Evolutionary conservation across 2,797 vertebrate species (phyloP).

Genomic region (Scolopax bukidnonensis): DNA sequence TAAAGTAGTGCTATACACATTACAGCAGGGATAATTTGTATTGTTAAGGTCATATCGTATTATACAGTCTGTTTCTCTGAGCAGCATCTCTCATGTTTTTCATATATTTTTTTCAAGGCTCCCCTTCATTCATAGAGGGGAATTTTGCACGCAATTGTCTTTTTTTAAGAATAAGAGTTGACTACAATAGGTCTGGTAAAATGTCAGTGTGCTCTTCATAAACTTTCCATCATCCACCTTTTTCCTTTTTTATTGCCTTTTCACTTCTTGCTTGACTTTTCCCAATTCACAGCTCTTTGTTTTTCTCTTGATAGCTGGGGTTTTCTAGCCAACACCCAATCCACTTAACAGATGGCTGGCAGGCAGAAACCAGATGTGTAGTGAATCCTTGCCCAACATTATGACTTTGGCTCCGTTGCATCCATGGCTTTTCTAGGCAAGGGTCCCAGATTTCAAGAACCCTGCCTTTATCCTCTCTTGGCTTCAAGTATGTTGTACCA

Average conservation of each 20-base stretch:
- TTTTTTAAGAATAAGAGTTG: neutral
- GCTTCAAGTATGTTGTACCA: neutral
- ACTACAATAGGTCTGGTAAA: neutral
- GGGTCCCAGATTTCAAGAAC: conserved; percentile 50
- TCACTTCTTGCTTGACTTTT: conserved; percentile 3
- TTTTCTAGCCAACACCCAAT: conserved; percentile 59
- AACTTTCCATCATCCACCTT: neutral
- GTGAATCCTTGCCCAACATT: conserved; percentile 18
- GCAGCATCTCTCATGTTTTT: neutral
- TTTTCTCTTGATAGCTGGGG: conserved; percentile 23
- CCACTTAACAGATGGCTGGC: conserved; percentile 62
- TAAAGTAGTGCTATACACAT: neutral
- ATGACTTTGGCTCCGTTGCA: conserved; percentile 24
- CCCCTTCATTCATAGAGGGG: neutral
- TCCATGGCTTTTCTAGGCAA: conserved; percentile 50
- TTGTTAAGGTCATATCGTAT: neutral
- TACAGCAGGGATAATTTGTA: neutral
- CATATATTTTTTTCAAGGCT: neutral
- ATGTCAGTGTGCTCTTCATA: neutral
- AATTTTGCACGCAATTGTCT: neutral
- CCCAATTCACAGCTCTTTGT: neutral
- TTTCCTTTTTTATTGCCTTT: neutral
- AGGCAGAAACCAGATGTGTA: conserved; percentile 64
- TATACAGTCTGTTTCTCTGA: neutral
- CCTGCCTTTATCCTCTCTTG: conserved; percentile 9